Evolutionary conservation across 2,113 vertebrate genomes (phyloP), one percentile per base, ranked within the genome.

Genomic region (Tor tambroides): DNA sequence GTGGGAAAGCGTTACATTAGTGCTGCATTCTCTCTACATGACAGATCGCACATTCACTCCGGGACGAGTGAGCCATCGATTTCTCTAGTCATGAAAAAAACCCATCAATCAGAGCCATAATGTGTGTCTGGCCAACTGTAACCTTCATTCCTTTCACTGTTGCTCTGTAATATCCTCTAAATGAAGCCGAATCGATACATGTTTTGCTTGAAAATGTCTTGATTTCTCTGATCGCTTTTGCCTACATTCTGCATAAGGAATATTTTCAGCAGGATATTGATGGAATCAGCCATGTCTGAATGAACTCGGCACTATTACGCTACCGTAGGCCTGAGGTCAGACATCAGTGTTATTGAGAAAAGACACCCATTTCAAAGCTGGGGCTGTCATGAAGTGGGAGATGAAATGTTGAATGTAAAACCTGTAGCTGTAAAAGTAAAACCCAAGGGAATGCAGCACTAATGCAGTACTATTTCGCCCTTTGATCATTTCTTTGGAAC

Each of bases 41-140:
- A 92, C 93, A 89, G 88, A 92, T 89, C 76, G 14, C 17, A 88
- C 41, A 78, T 85, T 88, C 89, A 87, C 89, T 88, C 87, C 79
- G 49, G 71, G 89, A 89, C 26, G 77, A 71, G 86, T 86, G 80
- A 88, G 84, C 74, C 89, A 94, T 93, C 89, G 94, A 94, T 93
- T 94, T 92, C 87, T 91, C 86, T 41, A 86, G 86, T 87, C 85
- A 43, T 76, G 78, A 65, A 90, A 91, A 91, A 90, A 87, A 90
- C 89, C 87, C 85, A 87, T 89, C 86, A 85, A 90, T 88, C 89
- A 84, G 82, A 89, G 90, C 88, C 91, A 67, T 88, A 85, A 87
- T 85, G 84, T 84, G 84, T 80, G 77, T 74, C 72, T 83, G 86
- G 87, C 88, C 82, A 90, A 91, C 89, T 89, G 88, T 79, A 88